Base-by-base conservation (phyloP, 2,888 invertebrate species). In the Elmis aenea region DNA sequence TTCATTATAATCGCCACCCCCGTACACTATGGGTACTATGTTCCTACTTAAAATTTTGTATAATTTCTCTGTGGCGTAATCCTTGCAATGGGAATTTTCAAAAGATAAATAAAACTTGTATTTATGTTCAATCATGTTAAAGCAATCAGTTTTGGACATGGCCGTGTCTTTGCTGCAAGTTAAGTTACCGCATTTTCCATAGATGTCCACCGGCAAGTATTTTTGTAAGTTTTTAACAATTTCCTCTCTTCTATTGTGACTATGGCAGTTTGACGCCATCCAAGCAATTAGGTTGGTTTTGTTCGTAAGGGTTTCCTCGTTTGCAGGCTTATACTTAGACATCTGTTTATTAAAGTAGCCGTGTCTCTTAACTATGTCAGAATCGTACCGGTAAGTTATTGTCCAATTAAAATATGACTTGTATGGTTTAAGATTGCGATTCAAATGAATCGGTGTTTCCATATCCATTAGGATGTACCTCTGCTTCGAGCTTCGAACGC, bases 81-180 rank as follows among this genome's bases (percentile, higher is more conserved):
- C 79, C 33, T 70, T 58, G 48, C 83, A 78, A 40, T 82, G 67
- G 6, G 83, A 81, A 60, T 85, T 84, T 62, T 85, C 85, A 54
- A 85, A 77, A 1, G 76, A 74, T 24, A 85, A 61, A 52, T 84
- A 84, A 58, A 85, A 85, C 57, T 77, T 83, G 59, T 85, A 85
- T 33, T 75, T 68, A 25, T 68, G 67, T 48, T 69, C 72, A 12
- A 74, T 30, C 35, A 61, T 67, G 52, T 61, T 66, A 34, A 65
- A 66, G 38, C 74, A 74, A 15, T 52, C 63, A 26, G 10, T 10
- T 1, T 11, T 10, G 5, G 38, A 30, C 11, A 34, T 22, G 3
- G 41, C 24, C 15, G 30, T 14, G 5, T 5, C 18, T 28, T 44
- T 49, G 1, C 54, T 46, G 33, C 63, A 72, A 50, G 50, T 60